Conservation (phyloP, 2,888 invertebrate species). For the Tetropium fuscum region DNA sequence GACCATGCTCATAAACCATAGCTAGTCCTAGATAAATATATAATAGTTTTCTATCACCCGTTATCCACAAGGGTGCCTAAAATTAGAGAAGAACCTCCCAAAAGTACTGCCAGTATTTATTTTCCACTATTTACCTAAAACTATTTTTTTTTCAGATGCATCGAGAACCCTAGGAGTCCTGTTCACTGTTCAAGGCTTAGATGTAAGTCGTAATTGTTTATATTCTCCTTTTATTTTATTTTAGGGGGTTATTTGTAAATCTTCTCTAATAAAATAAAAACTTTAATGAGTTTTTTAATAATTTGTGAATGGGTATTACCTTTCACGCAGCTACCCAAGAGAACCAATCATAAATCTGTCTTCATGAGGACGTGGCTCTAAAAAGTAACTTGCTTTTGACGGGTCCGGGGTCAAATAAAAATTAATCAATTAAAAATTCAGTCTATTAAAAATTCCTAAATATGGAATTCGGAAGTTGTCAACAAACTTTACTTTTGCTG, state of each 20-base stretch:
- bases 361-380: background rate
- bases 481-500: slow-evolving; percentile 1
- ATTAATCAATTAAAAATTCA: too few species aligned
- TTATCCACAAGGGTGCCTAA: too few species aligned
- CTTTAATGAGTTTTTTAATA: background rate
- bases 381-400: background rate
- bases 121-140: too few species aligned
- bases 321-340: background rate
- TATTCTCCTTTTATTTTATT: too few species aligned
- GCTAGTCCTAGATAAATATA: too few species aligned
- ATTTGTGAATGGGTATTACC: too few species aligned
- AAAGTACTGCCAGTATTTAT: too few species aligned
- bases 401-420: too few species aligned
- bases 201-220: too few species aligned
- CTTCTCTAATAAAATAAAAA: background rate
- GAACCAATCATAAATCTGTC: background rate
- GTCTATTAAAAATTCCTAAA: background rate
- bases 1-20: too few species aligned
- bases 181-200: slow-evolving; percentile 1
- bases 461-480: background rate
- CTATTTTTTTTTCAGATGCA: slow-evolving; percentile 19
- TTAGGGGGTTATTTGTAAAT: background rate
- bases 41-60: too few species aligned
- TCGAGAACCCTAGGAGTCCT: slow-evolving; percentile 7
- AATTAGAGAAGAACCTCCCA: too few species aligned